Conservation (phyloP, 2,113 vertebrate genomes). For the Mystacornis crossleyi region DNA sequence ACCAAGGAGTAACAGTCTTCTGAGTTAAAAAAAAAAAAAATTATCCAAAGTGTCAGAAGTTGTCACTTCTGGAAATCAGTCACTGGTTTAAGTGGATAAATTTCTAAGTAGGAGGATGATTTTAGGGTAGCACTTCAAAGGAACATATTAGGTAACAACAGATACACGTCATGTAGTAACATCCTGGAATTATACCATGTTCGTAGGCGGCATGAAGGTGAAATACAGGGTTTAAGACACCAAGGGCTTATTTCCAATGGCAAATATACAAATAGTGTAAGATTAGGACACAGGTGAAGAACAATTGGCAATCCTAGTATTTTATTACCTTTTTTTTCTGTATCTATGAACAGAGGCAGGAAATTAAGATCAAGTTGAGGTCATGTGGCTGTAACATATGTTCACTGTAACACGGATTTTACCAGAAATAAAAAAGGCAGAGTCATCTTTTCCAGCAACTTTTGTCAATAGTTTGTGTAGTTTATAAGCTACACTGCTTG, state of each 20-base stretch:
- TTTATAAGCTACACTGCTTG: neutral
- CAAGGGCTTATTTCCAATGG: neutral
- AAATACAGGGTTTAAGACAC: neutral
- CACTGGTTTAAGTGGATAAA: neutral
- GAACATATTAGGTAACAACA: neutral
- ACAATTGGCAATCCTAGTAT: neutral
- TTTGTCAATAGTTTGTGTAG: neutral
- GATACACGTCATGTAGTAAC: neutral
- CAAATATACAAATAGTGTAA: neutral
- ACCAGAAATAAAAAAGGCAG: neutral
- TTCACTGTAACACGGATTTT: neutral
- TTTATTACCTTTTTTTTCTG: neutral
- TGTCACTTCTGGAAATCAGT: neutral
- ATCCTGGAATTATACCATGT: neutral
- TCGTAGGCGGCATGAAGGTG: neutral
- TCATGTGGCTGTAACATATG: neutral
- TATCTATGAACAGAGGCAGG: neutral
- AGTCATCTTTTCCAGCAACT: neutral
- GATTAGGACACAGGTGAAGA: neutral
- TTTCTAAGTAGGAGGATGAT: neutral
- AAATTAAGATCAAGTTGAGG: neutral
- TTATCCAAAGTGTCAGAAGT: neutral
- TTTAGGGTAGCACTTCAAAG: neutral
- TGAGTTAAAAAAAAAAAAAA: neutral
- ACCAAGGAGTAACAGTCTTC: neutral